Evolutionary conservation across 2,113 vertebrate species (phyloP).

Genomic region (Podiceps cristatus): DNA sequence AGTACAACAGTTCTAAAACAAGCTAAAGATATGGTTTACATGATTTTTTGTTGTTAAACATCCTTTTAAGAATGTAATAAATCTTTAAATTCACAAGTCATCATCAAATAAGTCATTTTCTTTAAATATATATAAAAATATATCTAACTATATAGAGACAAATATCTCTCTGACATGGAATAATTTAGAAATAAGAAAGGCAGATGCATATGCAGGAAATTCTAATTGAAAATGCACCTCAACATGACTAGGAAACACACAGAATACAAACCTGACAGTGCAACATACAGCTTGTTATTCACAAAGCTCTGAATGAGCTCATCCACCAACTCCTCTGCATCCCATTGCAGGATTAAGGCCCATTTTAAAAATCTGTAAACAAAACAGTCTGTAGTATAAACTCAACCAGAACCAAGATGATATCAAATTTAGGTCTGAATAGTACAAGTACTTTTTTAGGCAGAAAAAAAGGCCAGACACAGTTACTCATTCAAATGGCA

Average conservation of each 20-base stretch:
- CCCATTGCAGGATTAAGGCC: not conserved
- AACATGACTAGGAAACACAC: not conserved
- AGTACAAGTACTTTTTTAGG: not conserved
- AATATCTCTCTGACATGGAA: not conserved
- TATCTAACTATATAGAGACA: not conserved
- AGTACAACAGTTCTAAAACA: not conserved
- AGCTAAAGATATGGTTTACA: not conserved
- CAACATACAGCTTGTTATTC: not conserved
- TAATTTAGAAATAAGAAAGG: not conserved
- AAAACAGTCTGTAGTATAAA: not conserved
- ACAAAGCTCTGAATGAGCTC: not conserved
- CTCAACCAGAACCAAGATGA: not conserved
- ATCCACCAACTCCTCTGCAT: not conserved
- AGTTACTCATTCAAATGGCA: not conserved
- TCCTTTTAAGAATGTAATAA: not conserved
- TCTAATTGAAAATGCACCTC: not conserved
- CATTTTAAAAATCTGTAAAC: not conserved
- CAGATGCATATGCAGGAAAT: not conserved
- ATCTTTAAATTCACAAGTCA: not conserved
- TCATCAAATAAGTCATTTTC: not conserved
- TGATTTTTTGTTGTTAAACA: not conserved
- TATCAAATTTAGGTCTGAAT: not conserved
- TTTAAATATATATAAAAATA: not conserved
- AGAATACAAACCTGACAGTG: not conserved
- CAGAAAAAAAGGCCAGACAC: not conserved